Conservation (phyloP, 2,888 invertebrate genomes). For the Cremastinae sp. region DNA sequence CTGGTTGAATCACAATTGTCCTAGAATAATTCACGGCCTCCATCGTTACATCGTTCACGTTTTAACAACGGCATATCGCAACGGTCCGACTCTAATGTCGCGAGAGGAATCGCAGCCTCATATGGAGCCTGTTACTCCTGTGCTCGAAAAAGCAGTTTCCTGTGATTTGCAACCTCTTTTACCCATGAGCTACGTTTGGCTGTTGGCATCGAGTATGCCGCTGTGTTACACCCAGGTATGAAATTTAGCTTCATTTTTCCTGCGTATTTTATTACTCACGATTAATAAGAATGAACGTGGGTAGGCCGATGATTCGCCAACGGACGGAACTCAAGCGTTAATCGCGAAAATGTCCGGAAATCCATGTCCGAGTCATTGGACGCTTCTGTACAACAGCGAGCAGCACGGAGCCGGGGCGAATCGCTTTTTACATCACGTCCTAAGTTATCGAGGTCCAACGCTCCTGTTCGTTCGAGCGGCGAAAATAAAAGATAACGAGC, state of each 20-base stretch:
- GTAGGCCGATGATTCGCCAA: constrained; percentile 66
- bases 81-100: constrained; percentile 73
- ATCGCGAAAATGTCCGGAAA: constrained; percentile 76
- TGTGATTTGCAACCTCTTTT: constrained; percentile 79
- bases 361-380: constrained; percentile 88
- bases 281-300: neutral
- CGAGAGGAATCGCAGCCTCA: constrained; percentile 77
- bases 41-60: constrained; percentile 86
- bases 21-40: constrained; percentile 87
- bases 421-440: constrained; percentile 92
- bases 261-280: constrained; percentile 1
- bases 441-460: constrained; percentile 86
- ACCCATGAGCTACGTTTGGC: constrained; percentile 87
- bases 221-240: constrained; percentile 79
- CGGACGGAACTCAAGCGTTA: constrained; percentile 70
- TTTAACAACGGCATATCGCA: constrained; percentile 83
- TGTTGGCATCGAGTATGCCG: constrained; percentile 85
- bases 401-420: constrained; percentile 94
- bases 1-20: constrained; percentile 91
- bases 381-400: constrained; percentile 90
- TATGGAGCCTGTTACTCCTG: constrained; percentile 89
- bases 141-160: constrained; percentile 81
- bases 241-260: neutral
- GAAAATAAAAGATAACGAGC: constrained; percentile 77
- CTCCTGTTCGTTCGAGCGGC: constrained; percentile 82